A percentile compares a stretch with the other conserved stretches of the same genome.
Conservation (phyloP, 1,140 invertebrate genomes). For the Drosophila subobscura region DNA sequence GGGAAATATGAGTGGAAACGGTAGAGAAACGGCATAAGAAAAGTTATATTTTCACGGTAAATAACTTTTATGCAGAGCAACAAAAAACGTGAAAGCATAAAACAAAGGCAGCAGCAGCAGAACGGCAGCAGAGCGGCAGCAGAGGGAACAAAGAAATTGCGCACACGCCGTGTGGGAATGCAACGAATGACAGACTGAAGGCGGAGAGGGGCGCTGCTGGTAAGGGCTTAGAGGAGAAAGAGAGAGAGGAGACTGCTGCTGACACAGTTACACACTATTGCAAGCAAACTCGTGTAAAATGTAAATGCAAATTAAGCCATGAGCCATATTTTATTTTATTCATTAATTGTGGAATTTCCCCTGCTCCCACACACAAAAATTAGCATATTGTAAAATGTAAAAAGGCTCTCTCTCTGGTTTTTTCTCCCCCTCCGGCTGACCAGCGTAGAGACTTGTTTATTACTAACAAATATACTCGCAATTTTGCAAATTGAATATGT, state of each 20-base stretch:
- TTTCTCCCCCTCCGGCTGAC: neutral
- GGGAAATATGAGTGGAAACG: constrained; percentile 27
- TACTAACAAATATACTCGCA: constrained; percentile 28
- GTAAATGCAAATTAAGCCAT: constrained; percentile 62
- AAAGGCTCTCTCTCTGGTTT: constrained; percentile 21
- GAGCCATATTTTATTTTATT: constrained; percentile 42
- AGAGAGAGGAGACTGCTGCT: constrained; percentile 1
- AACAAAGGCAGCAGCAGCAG: constrained; percentile 16
- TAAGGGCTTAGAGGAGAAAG: constrained; percentile 6
- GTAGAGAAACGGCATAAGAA: constrained; percentile 39
- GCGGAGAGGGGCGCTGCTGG: neutral
- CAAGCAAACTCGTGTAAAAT: constrained; percentile 43
- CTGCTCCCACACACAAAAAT: constrained; percentile 15
- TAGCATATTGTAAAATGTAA: constrained; percentile 32
- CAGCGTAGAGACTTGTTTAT: constrained; percentile 33
- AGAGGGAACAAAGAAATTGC: constrained; percentile 46
- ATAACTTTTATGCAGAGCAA: constrained; percentile 55
- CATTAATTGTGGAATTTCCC: constrained; percentile 54
- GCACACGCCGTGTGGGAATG: constrained; percentile 44
- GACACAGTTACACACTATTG: constrained; percentile 3
- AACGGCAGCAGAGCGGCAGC: constrained; percentile 6
- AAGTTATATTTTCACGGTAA: constrained; percentile 72
- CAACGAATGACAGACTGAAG: constrained; percentile 17
- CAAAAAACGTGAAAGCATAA: constrained; percentile 19
- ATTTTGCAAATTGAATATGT: constrained; percentile 59